Evolutionary conservation across 2,113 vertebrate species (phyloP), one percentile per base, ranked within the genome.

Genomic region (Sorex fumeus): DNA sequence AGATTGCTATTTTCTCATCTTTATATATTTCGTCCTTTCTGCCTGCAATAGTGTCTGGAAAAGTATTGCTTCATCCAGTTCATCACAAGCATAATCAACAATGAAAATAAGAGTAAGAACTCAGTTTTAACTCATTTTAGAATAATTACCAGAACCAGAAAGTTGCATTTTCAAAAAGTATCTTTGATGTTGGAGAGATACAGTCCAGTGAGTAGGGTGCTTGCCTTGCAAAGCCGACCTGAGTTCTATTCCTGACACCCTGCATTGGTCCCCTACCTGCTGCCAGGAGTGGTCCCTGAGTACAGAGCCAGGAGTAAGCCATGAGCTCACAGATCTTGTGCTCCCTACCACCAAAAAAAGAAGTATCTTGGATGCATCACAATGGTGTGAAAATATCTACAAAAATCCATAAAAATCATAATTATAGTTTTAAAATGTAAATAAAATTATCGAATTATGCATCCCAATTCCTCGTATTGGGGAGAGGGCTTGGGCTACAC

Each of bases 351-450:
- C 40, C 40, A 40, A 40, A 40, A 40, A 67, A 30, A 40, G 36
- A 57, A 50, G 5, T 7, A 53, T 70, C 50, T 62, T n/a, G 1
- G 40, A 70, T 18, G 19, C 27, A 53, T 6, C 69, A 16, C 9
- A 83, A 10, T 91, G 32, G 67, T 76, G 79, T 80, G n/a, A 86
- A 93, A 93, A 86, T 7, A 43, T 66, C 78, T 40, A 40, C 40
- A 40, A 40, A 40, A 40, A 40, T 40, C 7, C 40, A 23, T 30
- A 34, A 71, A 93, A 84, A 21, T 79, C n/a, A 83, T 77, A 53
- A 78, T 40, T 71, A 80, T 57, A 62, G 25, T 53, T 82, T 93
- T 88, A 72, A 94, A 91, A 66, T 12, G 13, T 62, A 6, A 40
- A 40, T 40, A 40, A 40, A 40, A 40, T 40, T 40, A 40, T 40